Base-by-base conservation (phyloP, 2,797 vertebrate species). In the Smutsia temminckii region DNA sequence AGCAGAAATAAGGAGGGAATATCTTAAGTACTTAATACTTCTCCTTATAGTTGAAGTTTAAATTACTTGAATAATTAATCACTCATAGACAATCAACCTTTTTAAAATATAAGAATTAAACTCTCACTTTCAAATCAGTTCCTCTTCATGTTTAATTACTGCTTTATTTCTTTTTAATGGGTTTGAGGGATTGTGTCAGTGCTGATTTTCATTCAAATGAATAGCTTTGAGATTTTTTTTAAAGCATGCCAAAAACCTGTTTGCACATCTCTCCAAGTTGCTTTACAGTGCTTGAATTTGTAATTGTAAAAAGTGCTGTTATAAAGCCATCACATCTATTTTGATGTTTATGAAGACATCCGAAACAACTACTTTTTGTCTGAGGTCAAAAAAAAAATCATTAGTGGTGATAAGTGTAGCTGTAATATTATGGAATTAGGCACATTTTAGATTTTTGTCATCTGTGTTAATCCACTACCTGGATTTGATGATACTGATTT, bases 171-270 rank as follows among this genome's bases (percentile, higher is more conserved):
- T 96, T 96, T 91, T 92, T 89, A 96, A 91, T 96, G 96, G 46
- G 16, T 78, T 75, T 49, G 61, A 93, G 87, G 80, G 74, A 94
- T 37, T 77, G 84, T 94, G 64, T 89, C 61, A 81, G 69, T 92
- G 87, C 81, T 89, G 94, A 91, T 96, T 97, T 96, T 95, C 95
- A 97, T 96, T 86, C 95, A 93, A 94, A 95, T 97, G 94, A 46
- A 91, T 96, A 75, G 85, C 93, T 94, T 95, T 87, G 86, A 97
- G 72, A 81, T n/a, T 72, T 89, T 88, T 89, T 89, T 80, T 2
- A 74, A 97, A 96, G 72, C n/a, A 0, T 96, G 95, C 96, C 94
- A 96, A 96, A 97, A 97, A 92, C 90, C 77, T 94, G 64, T 95
- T 93, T 88, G 88, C 94, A 86, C 14, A 72, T 91, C 49, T 96